A percentile compares a stretch with the other conserved stretches of the same genome.
Evolutionary conservation across 2,888 invertebrate genomes (phyloP).

Genomic region (Cephus sareptanus): DNA sequence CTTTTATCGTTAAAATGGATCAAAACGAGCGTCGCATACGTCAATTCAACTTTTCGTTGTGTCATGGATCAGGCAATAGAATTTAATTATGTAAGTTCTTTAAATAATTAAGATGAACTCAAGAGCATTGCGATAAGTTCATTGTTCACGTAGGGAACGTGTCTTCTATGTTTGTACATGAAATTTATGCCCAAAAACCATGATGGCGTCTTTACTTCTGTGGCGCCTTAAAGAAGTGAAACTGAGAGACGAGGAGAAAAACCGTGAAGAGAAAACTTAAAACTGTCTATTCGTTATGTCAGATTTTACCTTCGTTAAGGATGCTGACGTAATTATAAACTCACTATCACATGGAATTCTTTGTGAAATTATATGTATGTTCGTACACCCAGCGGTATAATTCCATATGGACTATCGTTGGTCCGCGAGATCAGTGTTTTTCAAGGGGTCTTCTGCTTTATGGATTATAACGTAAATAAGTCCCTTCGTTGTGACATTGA

Average conservation of each 20-base stretch:
- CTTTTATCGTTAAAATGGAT: neutral
- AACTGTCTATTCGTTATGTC: neutral
- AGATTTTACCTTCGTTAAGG: neutral
- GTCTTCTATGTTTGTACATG: neutral
- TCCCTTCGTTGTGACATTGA: neutral
- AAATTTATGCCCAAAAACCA: neutral
- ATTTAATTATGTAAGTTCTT: neutral
- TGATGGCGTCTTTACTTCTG: neutral
- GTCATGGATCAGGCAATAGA: neutral
- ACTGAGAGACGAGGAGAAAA: neutral
- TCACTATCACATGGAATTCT: slow-evolving; percentile 30
- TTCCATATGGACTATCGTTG: slow-evolving; percentile 42
- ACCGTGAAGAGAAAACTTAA: neutral
- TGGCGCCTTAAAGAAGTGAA: neutral
- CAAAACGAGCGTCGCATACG: neutral
- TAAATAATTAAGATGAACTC: neutral
- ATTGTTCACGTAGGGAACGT: neutral
- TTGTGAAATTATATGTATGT: slow-evolving; percentile 46
- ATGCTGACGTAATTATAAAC: slow-evolving; percentile 10
- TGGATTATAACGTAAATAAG: neutral
- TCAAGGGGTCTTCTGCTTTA: neutral
- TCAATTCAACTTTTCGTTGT: neutral
- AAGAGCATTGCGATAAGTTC: neutral
- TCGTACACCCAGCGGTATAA: slow-evolving; percentile 44
- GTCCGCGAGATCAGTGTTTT: neutral